Base-by-base conservation (phyloP, 2,113 vertebrate species). In the Muscicapa adusta region DNA sequence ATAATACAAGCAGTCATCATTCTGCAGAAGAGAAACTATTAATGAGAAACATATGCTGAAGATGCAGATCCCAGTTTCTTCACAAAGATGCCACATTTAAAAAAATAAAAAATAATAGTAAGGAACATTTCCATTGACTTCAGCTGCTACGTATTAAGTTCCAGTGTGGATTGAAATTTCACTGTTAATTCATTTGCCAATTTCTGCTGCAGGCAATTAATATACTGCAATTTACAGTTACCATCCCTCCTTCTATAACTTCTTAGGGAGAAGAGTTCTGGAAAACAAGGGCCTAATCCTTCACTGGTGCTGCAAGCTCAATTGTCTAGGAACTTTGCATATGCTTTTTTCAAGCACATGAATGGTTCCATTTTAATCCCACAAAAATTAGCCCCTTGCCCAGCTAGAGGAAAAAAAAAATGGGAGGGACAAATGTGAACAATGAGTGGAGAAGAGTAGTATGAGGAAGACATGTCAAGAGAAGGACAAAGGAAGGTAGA, bases 121-220 rank as follows among this genome's bases (percentile, higher is more conserved):
- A 56, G 40, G 16, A 89, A 68, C 3, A 1, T 63, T 75, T 81
- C n/a, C 24, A 75, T 38, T 53, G 48, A 86, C 18, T 89, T 78
- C 40, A 71, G 26, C 34, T 93, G 25, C 53, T 72, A n/a, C 5
- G 13, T 25, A 67, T 72, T 20, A 33, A 66, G 15, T 29, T 85
- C 40, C 53, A 89, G 18, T 5, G 2, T 48, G 53, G 71, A 91
- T 28, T 5, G 2, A 82, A 66, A 72, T 6, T 36, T 81, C 70
- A 47, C 18, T 24, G 85, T 75, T 82, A 75, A 88, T 81, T 95
- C 67, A 65, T 94, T 93, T 93, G 40, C 48, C 93, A 92, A 85
- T 92, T 96, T 75, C 67, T 81, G 51, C 45, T 23, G 40, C 50
- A 60, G 45, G 45, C 23, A 87, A 67, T 34, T 34, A 85, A 65